A percentile compares a stretch with the other conserved stretches of the same genome.
Evolutionary conservation across 2,888 invertebrate genomes (phyloP).

Genomic region (Anarsia innoxiella): DNA sequence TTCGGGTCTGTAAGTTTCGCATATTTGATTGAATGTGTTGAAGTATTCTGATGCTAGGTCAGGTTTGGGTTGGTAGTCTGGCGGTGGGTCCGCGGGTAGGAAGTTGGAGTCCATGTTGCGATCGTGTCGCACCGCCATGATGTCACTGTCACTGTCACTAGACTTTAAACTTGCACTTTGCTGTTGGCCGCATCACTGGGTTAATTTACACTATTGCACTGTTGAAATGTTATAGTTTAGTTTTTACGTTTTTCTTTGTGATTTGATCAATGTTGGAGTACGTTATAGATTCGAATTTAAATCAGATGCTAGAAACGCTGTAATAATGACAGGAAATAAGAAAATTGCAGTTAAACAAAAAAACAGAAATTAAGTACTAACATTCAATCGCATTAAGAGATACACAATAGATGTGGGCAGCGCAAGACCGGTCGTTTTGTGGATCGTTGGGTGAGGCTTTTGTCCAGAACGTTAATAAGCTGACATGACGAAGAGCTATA

Average conservation of each 20-base stretch:
- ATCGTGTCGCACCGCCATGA: slow-evolving; percentile 60
- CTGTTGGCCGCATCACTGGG: slow-evolving; percentile 42
- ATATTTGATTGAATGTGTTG: slow-evolving; percentile 66
- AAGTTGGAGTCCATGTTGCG: slow-evolving; percentile 60
- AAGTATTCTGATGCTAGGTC: slow-evolving; percentile 64
- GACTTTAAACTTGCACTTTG: slow-evolving; percentile 49
- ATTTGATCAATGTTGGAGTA: no score
- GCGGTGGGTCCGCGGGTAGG: slow-evolving; percentile 76
- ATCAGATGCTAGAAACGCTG: no score
- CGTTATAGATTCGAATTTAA: no score
- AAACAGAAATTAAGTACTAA: no score
- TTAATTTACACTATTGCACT: slow-evolving; percentile 3
- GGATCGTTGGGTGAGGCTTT: no score
- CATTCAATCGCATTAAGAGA: no score
- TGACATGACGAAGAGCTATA: no score
- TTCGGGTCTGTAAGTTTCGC: slow-evolving; percentile 57
- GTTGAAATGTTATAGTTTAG: slow-evolving; percentile 2
- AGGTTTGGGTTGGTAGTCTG: slow-evolving; percentile 50
- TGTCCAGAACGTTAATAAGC: no score
- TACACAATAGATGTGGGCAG: no score
- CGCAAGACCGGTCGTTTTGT: no score
- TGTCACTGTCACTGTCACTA: slow-evolving; percentile 23
- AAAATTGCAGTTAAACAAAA: no score
- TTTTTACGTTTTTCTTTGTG: slow-evolving; percentile 18
- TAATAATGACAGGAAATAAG: no score